Evolutionary conservation across 2,113 vertebrate species (phyloP), one percentile per base, ranked within the genome.

Genomic region (Dinomys branickii): DNA sequence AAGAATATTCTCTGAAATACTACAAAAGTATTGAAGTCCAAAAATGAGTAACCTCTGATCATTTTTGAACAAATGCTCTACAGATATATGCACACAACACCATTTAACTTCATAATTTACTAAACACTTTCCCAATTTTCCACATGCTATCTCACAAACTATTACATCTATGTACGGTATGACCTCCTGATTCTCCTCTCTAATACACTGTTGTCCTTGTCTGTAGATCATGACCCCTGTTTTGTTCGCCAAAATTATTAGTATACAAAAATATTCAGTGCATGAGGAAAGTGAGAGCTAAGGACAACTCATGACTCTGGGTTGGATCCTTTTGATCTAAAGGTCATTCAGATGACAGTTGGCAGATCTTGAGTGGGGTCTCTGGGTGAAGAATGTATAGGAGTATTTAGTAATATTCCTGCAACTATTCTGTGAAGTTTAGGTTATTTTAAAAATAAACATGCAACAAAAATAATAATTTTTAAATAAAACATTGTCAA

Each of bases 51-150:
- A 47, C 1, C 7, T 19, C 1, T 28, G 26, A 8, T 75, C 1
- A n/a, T 52, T 94, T 69, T 52, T 50, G 47, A 20, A 91, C 41
- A 11, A 73, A 24, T 11, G 13, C 26, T 41, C 38, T 22, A 24
- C 0, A 63, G 2, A 5, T 26, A 28, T 4, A 65, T 2, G 44
- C 16, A 87, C 7, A 28, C 11, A n/a, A n/a, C 1, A 58, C 8
- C 28, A 84, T 38, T 88, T 87, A 1, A 33, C 33, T 44, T 78
- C 16, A 54, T 38, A 81, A 61, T 35, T 91, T 38, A 59, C 0
- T 24, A 20, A 20, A 14, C 12, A 44, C 10, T 71, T 63, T 28
- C 77, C 16, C 35, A 50, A 59, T 88, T 96, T 14, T 33, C 38
- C 26, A 65, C 8, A 20, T 41, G 28, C 20, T 54, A 0, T n/a